Conservation (phyloP, 2,797 vertebrate species). For the Poecilia wingei region DNA sequence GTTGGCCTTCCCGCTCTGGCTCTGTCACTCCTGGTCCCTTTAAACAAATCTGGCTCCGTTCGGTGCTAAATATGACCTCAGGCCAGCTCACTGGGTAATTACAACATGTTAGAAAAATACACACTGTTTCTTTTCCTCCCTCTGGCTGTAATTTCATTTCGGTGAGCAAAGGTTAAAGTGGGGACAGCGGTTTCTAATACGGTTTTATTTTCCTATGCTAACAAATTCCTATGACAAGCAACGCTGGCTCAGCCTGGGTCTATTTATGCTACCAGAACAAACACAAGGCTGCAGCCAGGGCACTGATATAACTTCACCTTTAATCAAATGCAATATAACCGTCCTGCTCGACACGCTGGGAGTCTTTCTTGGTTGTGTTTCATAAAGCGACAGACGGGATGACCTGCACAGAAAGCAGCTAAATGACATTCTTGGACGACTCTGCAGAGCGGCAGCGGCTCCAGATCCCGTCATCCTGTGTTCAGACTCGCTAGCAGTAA, state of each 20-base stretch:
- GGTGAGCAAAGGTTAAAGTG: slow-evolving; percentile 62
- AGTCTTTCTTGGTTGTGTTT: slow-evolving; percentile 62
- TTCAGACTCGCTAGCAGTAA: slow-evolving; percentile 69
- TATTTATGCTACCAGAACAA: slow-evolving; percentile 49
- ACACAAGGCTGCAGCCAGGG: slow-evolving; percentile 23
- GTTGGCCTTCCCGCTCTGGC: slow-evolving; percentile 41
- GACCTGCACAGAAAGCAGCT: slow-evolving; percentile 58
- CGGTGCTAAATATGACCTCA: slow-evolving; percentile 65
- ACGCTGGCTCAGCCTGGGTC: slow-evolving; percentile 57
- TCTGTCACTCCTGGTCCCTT: slow-evolving; percentile 60
- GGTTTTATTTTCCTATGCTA: slow-evolving; percentile 52
- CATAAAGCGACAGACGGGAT: slow-evolving; percentile 49
- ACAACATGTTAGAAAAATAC: slow-evolving; percentile 72
- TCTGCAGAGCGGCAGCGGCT: slow-evolving; percentile 52
- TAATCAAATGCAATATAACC: slow-evolving; percentile 51
- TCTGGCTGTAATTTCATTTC: slow-evolving; percentile 62
- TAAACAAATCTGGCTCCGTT: slow-evolving; percentile 69
- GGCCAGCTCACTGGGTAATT: slow-evolving; percentile 67
- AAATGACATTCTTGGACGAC: slow-evolving; percentile 74
- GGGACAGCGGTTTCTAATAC: slow-evolving; percentile 65
- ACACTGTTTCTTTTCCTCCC: slow-evolving; percentile 47
- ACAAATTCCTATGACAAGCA: slow-evolving; percentile 68
- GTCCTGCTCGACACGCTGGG: slow-evolving; percentile 52
- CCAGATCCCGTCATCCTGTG: slow-evolving; percentile 65
- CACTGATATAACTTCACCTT: slow-evolving; percentile 30